Percentiles rank a stretch among this genome's conserved stretches.
These are phyloP conservation scores for Lasioglossum leucozonium DNA, from an alignment of 2,888 invertebrate genomes.

Conservation along the genomic window DNA sequence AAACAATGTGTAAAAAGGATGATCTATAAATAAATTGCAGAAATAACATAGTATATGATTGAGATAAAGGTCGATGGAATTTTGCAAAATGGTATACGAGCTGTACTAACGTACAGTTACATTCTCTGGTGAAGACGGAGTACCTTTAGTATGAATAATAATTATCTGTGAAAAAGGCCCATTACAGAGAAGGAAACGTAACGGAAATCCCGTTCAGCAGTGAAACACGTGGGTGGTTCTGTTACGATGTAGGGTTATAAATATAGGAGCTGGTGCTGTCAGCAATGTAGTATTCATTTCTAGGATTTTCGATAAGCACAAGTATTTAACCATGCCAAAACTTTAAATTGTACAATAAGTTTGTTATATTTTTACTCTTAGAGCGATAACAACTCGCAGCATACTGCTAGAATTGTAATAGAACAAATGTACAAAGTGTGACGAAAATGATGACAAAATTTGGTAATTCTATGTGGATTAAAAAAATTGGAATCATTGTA, in stretches of 20 bases:
- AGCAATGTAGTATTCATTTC: background rate
- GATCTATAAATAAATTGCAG: too few relatives aligned
- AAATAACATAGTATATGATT: background rate
- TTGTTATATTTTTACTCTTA: too few relatives aligned
- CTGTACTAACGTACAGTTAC: background rate
- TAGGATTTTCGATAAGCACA: background rate
- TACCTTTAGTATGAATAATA: background rate
- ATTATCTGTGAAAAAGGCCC: background rate
- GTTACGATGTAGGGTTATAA: background rate
- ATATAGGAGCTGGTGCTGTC: background rate
- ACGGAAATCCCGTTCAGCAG: constrained; percentile 6
- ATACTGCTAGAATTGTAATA: too few relatives aligned
- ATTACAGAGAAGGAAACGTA: background rate
- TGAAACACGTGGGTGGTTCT: constrained; percentile 6
- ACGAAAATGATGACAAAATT: too few relatives aligned
- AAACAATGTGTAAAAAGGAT: too few relatives aligned
- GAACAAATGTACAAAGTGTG: too few relatives aligned
- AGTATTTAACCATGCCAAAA: background rate
- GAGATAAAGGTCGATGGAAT: background rate
- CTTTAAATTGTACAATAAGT: too few relatives aligned
- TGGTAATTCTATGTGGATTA: too few relatives aligned
- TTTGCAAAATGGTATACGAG: background rate
- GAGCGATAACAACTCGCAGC: too few relatives aligned
- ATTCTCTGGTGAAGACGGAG: background rate
- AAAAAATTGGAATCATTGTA: too few relatives aligned